Evolutionary conservation across 2,113 vertebrate genomes (phyloP).

Genomic region (Tetrao urogallus): DNA sequence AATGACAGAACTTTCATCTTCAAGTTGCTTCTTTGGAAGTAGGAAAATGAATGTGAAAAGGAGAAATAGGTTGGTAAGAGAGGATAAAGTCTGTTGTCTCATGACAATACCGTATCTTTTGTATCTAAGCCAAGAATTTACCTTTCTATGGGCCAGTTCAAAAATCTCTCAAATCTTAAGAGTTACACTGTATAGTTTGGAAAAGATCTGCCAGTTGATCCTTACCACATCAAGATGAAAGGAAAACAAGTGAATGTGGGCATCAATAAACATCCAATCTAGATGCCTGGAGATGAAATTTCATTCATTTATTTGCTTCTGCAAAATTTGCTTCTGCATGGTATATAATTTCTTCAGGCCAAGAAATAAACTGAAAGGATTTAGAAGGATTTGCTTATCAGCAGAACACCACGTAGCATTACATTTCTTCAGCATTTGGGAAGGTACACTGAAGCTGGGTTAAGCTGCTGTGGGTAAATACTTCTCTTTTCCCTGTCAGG

Average conservation of each 20-base stretch:
- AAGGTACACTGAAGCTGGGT: constrained; percentile 81
- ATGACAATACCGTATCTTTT: not conserved
- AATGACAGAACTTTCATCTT: not conserved
- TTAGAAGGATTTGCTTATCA: constrained; percentile 90
- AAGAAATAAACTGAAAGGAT: constrained; percentile 89
- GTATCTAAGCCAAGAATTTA: not conserved
- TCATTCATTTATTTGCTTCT: constrained; percentile 63
- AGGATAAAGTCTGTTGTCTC: not conserved
- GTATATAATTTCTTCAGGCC: constrained; percentile 82
- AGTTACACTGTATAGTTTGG: not conserved
- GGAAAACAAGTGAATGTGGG: not conserved
- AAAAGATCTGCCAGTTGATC: not conserved
- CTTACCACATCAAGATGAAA: not conserved
- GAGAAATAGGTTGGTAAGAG: not conserved
- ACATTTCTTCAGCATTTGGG: constrained; percentile 79
- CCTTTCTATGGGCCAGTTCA: constrained; percentile 1
- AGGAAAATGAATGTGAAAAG: not conserved
- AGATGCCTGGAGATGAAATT: constrained; percentile 69
- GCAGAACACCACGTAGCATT: constrained; percentile 80
- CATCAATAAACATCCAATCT: constrained; percentile 66
- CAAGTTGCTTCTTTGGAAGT: not conserved
- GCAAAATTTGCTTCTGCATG: constrained; percentile 81
- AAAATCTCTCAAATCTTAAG: constrained; percentile 12
- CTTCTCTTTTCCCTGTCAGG: constrained; percentile 79
- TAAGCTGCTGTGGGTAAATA: constrained; percentile 86